Base-by-base conservation (phyloP, 2,797 vertebrate species). In the Macrochelys suwanniensis region DNA sequence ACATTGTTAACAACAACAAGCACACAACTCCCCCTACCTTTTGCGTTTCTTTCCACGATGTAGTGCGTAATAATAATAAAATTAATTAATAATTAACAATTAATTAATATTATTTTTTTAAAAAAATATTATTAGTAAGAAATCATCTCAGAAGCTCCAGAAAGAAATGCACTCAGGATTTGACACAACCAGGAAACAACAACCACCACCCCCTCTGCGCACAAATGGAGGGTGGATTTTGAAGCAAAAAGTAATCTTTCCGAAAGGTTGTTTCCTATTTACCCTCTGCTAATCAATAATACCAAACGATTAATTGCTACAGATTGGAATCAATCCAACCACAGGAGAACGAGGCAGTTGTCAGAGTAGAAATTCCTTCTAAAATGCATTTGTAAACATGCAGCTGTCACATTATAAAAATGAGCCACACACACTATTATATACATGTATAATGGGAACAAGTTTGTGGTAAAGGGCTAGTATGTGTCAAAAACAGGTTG, bases 231-330 rank as follows among this genome's bases (percentile, higher is more conserved):
- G 11, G 65, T 31, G 51, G 21, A 12, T 91, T 82, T 77, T 45
- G 79, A 79, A 80, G 54, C 83, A 45, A 57, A 54, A 89, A 94
- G 77, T 78, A 71, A 76, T 74, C 81, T 88, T 80, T 16, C 6
- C 37, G 42, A 50, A 87, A 92, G 26, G 79, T 56, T 56, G 26
- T 86, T 45, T 84, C 84, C 21, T 56, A 17, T 87, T 82, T 82
- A 54, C 65, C 56, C 90, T 92, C 85, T 77, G 49, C 80, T 51
- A 84, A 93, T 92, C 77, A 61, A 86, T 87, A 83, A 31, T 12
- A 12, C 11, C 17, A 45, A 86, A 49, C 23, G 31, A 74, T 78
- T 85, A 50, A 54, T 10, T 83, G 53, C 37, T 51, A 57, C 37
- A 8, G 79, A 42, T 28, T 1, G 31, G 94, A 89, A 90, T 88